These are phyloP conservation scores for Tachycineta bicolor DNA, from an alignment of 2,113 vertebrate genomes.

Conservation along the genomic window DNA sequence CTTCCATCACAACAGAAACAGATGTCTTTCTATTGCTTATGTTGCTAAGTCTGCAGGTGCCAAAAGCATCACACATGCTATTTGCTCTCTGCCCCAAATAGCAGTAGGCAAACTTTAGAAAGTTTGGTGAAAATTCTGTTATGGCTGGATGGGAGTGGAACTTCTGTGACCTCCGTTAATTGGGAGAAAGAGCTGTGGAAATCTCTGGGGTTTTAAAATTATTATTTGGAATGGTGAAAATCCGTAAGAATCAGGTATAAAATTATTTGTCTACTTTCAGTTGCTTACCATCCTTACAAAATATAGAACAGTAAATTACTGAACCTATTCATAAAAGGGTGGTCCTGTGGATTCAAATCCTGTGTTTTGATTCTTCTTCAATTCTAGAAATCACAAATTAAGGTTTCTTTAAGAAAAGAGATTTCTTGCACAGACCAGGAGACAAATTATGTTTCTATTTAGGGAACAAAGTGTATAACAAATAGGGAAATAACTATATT, in stretches of 20 bases:
- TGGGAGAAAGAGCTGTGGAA: background rate
- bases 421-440: background rate
- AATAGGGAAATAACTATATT: background rate
- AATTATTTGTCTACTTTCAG: background rate
- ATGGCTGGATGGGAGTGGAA: background rate
- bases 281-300: background rate
- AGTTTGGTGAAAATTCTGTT: constrained; percentile 47
- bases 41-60: constrained; percentile 35
- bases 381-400: background rate
- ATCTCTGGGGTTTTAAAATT: accelerated
- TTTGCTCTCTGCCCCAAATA: constrained; percentile 47
- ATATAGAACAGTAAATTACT: background rate
- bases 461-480: background rate
- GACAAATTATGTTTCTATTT: background rate
- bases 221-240: background rate
- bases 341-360: background rate
- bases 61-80: constrained; percentile 37
- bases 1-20: constrained; percentile 61
- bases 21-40: constrained; percentile 38
- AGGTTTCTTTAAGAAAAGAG: background rate
- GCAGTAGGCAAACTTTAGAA: background rate
- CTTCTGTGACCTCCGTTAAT: background rate
- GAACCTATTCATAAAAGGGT: background rate
- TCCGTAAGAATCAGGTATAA: background rate
- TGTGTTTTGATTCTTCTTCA: background rate